A percentile compares a stretch with the other conserved stretches of the same genome.
phyloP scores from a whole-genome alignment of 1,140 invertebrate genomes.

The Hylaeus anthracinus region DNA sequence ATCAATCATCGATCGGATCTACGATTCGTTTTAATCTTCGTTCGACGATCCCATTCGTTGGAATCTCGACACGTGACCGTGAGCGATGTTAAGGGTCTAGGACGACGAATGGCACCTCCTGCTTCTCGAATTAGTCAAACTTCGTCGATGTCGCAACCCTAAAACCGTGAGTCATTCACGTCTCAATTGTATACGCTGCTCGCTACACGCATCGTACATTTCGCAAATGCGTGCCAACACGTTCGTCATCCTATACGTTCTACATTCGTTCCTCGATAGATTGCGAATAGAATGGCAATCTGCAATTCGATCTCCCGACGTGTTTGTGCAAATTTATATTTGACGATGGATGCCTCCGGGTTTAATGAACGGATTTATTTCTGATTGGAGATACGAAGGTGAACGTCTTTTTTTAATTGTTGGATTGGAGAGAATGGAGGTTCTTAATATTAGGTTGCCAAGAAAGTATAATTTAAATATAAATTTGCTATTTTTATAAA shows the following conservation, averaged over 20 bases:
- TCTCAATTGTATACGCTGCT: constrained; percentile 8
- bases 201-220: constrained; percentile 7
- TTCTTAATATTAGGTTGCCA: no score
- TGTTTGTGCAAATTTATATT: neutral
- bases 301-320: neutral
- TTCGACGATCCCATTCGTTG: neutral
- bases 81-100: constrained; percentile 65
- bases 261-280: constrained; percentile 62
- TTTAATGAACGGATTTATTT: neutral
- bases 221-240: constrained; percentile 48
- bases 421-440: no score
- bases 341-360: neutral
- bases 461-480: no score
- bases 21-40: neutral
- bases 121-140: constrained; percentile 65
- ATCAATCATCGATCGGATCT: neutral
- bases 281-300: constrained; percentile 44
- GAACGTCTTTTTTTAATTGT: no score
- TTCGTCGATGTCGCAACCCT: constrained; percentile 58
- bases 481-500: no score
- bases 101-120: constrained; percentile 53
- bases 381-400: no score
- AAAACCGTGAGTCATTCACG: constrained; percentile 65
- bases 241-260: constrained; percentile 35
- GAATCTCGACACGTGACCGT: constrained; percentile 48